Base-by-base conservation (phyloP, 2,797 vertebrate species). In the Pygocentrus nattereri region DNA sequence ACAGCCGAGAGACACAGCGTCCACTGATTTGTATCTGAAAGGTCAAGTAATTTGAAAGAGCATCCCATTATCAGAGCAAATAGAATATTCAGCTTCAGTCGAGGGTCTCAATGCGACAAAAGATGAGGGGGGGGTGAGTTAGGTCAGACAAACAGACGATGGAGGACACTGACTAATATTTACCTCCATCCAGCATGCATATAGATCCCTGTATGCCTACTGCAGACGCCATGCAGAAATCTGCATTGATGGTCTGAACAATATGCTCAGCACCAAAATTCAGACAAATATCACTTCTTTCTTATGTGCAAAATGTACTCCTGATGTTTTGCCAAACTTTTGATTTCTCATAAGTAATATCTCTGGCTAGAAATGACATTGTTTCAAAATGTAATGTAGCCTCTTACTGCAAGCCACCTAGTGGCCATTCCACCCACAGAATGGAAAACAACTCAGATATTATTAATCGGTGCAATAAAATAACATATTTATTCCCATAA, bases 31-130 rank as follows among this genome's bases (percentile, higher is more conserved):
- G 18, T 82, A 80, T 86, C 82, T 75, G 56, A 89, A 89, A 88
- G 84, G 80, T 89, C 76, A 85, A 62, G 82, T 87, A 62, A 86
- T 86, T 85, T 84, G 65, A 86, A 83, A 67, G 82, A 68, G 44
- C 30, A 56, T 34, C 56, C 71, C 21, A 61, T 87, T 83, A 88
- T 78, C 68, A 84, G 62, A 54, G 59, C 59, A 65, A 82, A 84
- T 81, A 76, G 71, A 77, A 84, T 78, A 83, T 87, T 83, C 79
- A 83, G 72, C 52, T 34, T 38, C 5, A 56, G 41, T 75, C 38
- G 1, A 59, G 78, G 47, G 56, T 74, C n/a, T 44, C 34, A 25
- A n/a, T 21, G 38, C 67, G 13, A 64, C 69, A 67, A 72, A 80
- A 78, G 74, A 76, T 78, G 72, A 59, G 69, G 13, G 54, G 61